phyloP scores from a whole-genome alignment of 30 jellyfish, hydroid and myxozoan species.

The Aurelia aurita complex sp. Pacific region DNA sequence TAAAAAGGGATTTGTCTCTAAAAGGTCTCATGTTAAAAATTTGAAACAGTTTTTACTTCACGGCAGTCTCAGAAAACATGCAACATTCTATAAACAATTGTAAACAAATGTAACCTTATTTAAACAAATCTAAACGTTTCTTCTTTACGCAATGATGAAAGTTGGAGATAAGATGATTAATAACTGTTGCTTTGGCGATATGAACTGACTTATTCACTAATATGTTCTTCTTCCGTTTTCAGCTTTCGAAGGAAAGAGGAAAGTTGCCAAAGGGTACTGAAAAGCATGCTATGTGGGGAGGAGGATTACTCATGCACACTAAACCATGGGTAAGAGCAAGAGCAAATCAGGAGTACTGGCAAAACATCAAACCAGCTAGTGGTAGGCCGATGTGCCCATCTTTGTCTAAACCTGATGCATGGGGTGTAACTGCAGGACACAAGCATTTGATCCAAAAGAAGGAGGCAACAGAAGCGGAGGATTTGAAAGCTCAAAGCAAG shows the following conservation, averaged over 20 bases:
- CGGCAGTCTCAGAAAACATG: too few relatives aligned
- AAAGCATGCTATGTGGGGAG: conserved; percentile 97
- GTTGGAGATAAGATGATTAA: too few relatives aligned
- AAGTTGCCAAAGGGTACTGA: conserved; percentile 68
- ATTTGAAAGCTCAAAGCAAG: conserved; percentile 44
- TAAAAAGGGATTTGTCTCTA: too few relatives aligned
- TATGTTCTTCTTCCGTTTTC: not conserved
- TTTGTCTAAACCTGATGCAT: conserved; percentile 80
- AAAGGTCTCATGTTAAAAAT: too few relatives aligned
- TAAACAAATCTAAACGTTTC: too few relatives aligned
- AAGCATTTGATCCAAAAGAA: conserved; percentile 71
- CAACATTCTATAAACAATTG: too few relatives aligned
- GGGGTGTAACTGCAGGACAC: conserved; percentile 96
- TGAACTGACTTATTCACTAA: not conserved
- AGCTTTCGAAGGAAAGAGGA: conserved; percentile 87
- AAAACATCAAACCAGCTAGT: conserved; percentile 91
- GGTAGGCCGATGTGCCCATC: conserved; percentile 89
- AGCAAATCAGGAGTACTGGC: conserved; percentile 88
- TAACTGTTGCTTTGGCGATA: too few relatives aligned
- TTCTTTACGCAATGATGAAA: too few relatives aligned
- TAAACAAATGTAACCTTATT: too few relatives aligned
- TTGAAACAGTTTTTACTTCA: too few relatives aligned
- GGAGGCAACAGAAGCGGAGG: conserved; percentile 66
- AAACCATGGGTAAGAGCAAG: conserved; percentile 98
- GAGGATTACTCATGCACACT: conserved; percentile 82